Base-by-base conservation (phyloP, 2,113 vertebrate genomes). In the Pandion haliaetus region DNA sequence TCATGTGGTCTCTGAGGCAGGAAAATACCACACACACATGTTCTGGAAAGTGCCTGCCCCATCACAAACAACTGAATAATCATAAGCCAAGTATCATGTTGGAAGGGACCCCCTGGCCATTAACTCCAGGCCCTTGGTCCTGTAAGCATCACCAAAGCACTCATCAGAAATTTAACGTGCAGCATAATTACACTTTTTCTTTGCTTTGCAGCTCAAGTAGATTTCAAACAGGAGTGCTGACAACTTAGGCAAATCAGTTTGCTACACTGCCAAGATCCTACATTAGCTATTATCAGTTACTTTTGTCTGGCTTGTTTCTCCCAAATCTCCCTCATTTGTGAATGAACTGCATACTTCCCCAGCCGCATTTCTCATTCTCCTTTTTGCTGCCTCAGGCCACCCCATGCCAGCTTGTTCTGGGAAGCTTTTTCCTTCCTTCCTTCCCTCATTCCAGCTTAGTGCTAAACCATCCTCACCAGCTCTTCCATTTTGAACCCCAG, bases 91-190 rank as follows among this genome's bases (percentile, higher is more conserved):
- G 34, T 55, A 65, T 21, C 2, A 3, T 34, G 54, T 63, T 69
- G 9, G 28, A 77, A 77, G 40, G 36, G 23, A 49, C 44, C 40
- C 78, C 18, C 16, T 70, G 26, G 38, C 32, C 59, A 18, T 65
- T 69, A 65, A 81, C 14, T 62, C 32, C 23, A 47, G 24, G 4
- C 6, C 9, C 7, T 47, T 63, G 26, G 17, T 73, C 34, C n/a
- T 76, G 5, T 42, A 86, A 69, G 7, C 3, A 0, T 47, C n/a
- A 96, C 36, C 10, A 70, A 80, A 88, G 77, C 4, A 5, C 29
- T 13, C 6, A 38, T 2, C 1, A 89, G 86, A 80, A 59, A 32
- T 2, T 4, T 34, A 55, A 55, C 1, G 0, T 12, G 9, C 10
- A 72, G 36, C 7, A 31, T 69, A 55, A 87, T 49, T 59, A 44